Conservation (phyloP, 2,113 vertebrate genomes). For the Platichthys flesus region DNA sequence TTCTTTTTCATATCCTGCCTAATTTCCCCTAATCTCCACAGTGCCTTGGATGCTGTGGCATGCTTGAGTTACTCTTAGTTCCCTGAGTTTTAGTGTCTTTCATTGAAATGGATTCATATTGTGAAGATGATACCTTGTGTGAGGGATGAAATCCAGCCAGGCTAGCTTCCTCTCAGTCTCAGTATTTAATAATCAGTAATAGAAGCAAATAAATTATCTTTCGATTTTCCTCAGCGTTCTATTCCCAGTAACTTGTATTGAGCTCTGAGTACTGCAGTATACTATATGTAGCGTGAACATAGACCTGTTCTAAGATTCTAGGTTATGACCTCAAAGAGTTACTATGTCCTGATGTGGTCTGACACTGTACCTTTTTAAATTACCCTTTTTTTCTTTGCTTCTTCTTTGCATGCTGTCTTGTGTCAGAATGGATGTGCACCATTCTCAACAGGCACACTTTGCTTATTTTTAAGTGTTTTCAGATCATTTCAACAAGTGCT, state of each 20-base stretch:
- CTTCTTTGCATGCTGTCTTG: too few relatives aligned
- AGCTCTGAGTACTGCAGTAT: slow-evolving; percentile 9
- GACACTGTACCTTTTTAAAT: too few relatives aligned
- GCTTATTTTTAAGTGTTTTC: too few relatives aligned
- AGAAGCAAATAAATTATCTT: not conserved
- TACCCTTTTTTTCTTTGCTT: too few relatives aligned
- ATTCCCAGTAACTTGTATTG: slow-evolving; percentile 14
- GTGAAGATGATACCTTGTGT: not conserved
- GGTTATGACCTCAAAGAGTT: too few relatives aligned
- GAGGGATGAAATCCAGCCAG: too few relatives aligned
- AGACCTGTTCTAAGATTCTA: too few relatives aligned
- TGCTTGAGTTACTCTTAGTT: not conserved
- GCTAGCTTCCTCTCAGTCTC: too few relatives aligned
- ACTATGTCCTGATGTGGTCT: too few relatives aligned
- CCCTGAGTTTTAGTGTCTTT: slow-evolving; percentile 1
- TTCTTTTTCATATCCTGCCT: not conserved
- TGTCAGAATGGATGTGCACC: too few relatives aligned
- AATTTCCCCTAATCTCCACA: slow-evolving; percentile 6
- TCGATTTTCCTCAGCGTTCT: not conserved
- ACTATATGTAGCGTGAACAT: not conserved
- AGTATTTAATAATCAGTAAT: slow-evolving; percentile 28
- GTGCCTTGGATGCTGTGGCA: not conserved
- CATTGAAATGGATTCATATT: not conserved
- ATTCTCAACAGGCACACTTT: too few relatives aligned
- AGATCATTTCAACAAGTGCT: too few relatives aligned